Base-by-base conservation (phyloP, 2,113 vertebrate species). In the Grus americana region DNA sequence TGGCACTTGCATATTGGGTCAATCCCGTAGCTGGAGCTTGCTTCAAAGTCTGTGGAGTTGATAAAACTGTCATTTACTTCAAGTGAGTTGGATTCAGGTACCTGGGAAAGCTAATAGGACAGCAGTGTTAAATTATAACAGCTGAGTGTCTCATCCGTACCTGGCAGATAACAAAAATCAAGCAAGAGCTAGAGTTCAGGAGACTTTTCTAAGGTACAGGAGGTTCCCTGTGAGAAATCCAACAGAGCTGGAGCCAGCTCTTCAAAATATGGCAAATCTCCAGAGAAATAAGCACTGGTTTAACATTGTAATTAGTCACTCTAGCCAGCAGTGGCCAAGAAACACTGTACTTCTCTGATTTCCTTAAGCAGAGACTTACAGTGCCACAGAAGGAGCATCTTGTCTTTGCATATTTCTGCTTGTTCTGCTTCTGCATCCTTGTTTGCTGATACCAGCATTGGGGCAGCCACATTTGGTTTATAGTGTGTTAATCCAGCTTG, bases 181-280 rank as follows among this genome's bases (percentile, higher is more conserved):
- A 83, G 23, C 24, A 9, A 38, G 66, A 71, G 36, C 74, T 87
- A 2, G 5, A 67, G 62, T 23, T n/a, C 17, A 68, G 68, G 61
- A 79, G 83, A 62, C n/a, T 81, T 72, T 59, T 30, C 5, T 1
- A 46, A 86, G 29, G 57, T n/a, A 47, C n/a, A 55, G 63, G 92
- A 95, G 76, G 57, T 72, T 97, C 78, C 84, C 62, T 82, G 58
- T 75, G 74, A 79, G 78, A 76, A 88, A 73, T 91, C 57, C 78
- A 65, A 3, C 27, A 42, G 78, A 81, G 62, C 58, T 76, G 78
- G 59, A 89, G 92, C 59, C 90, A 82, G 58, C 58, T 65, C 58
- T 71, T 87, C 13, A 27, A 76, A 93, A n/a, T 13, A 0, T 76
- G 93, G 90, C 93, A 61, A 18, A 82, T 61, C 22, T 88, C 93